Evolutionary conservation across 2,888 invertebrate genomes (phyloP).

Genomic region (Orthonevra nobilis): DNA sequence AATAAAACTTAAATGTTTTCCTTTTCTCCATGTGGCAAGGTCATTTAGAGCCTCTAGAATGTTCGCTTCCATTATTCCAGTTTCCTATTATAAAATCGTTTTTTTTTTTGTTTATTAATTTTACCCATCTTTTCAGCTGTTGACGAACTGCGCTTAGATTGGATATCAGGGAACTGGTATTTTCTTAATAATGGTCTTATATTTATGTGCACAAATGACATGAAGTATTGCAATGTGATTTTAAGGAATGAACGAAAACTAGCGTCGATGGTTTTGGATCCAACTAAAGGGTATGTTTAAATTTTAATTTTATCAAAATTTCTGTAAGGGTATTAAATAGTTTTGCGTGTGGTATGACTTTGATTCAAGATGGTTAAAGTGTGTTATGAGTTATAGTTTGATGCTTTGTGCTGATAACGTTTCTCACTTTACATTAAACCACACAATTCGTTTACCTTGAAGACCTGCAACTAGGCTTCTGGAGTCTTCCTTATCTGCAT

Average conservation of each 20-base stretch:
- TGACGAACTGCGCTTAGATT: constrained; percentile 89
- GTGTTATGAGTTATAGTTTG: too few relatives aligned
- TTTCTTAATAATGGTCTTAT: constrained; percentile 87
- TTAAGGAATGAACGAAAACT: constrained; percentile 86
- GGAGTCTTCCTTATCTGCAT: too few relatives aligned
- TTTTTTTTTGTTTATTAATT: too few relatives aligned
- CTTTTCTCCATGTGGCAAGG: constrained; percentile 56
- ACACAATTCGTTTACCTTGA: too few relatives aligned
- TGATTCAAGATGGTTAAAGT: too few relatives aligned
- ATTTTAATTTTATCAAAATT: too few relatives aligned
- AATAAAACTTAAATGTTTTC: constrained; percentile 18
- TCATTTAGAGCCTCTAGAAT: constrained; percentile 21
- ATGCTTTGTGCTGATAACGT: too few relatives aligned
- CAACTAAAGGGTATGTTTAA: constrained; percentile 85
- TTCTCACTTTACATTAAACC: too few relatives aligned
- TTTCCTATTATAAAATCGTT: neutral
- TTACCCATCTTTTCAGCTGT: constrained; percentile 82
- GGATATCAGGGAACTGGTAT: constrained; percentile 94
- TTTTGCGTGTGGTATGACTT: too few relatives aligned
- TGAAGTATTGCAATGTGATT: constrained; percentile 86
- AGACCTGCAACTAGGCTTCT: too few relatives aligned
- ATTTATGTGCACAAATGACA: constrained; percentile 85
- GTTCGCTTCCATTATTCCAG: too few relatives aligned
- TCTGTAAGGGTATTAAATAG: too few relatives aligned
- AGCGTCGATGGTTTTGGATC: constrained; percentile 89